These are phyloP conservation scores for Sminthurides aquaticus DNA, from an alignment of 2,888 invertebrate genomes.

Conservation along the genomic window DNA sequence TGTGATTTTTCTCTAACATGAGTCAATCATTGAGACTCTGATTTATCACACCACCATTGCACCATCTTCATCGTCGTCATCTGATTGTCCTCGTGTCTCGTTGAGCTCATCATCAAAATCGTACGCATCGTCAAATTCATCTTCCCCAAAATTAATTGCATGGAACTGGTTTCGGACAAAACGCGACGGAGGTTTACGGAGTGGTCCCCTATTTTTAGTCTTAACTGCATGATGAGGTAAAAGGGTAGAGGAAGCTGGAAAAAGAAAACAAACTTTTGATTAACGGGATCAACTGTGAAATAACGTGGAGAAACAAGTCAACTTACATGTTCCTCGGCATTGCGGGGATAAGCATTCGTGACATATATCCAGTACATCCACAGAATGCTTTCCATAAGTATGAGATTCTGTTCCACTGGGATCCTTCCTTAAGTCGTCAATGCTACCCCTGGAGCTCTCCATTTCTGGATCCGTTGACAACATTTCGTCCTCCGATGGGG, in stretches of 20 bases:
- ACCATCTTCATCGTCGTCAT: constrained; percentile 19
- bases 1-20: too few species aligned
- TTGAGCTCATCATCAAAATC: constrained; percentile 19
- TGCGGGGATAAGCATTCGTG: constrained; percentile 25
- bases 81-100: constrained; percentile 17
- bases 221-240: constrained; percentile 38
- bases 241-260: constrained; percentile 22
- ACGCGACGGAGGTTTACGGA: constrained; percentile 39
- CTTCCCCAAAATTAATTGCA: constrained; percentile 42
- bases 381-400: not conserved
- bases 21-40: not conserved
- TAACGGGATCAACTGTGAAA: not conserved
- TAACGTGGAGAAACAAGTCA: not conserved
- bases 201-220: constrained; percentile 40
- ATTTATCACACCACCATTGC: constrained; percentile 18
- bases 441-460: constrained; percentile 58
- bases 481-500: constrained; percentile 81
- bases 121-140: constrained; percentile 26
- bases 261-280: not conserved
- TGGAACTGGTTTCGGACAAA: constrained; percentile 39
- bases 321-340: constrained; percentile 19
- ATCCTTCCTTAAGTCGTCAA: constrained; percentile 50
- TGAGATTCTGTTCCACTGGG: constrained; percentile 27
- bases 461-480: constrained; percentile 58
- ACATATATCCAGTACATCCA: not conserved